A percentile compares a stretch with the other conserved stretches of the same genome.
phyloP scores from a whole-genome alignment of 2,797 vertebrate genomes.

The Eulemur mongoz region DNA sequence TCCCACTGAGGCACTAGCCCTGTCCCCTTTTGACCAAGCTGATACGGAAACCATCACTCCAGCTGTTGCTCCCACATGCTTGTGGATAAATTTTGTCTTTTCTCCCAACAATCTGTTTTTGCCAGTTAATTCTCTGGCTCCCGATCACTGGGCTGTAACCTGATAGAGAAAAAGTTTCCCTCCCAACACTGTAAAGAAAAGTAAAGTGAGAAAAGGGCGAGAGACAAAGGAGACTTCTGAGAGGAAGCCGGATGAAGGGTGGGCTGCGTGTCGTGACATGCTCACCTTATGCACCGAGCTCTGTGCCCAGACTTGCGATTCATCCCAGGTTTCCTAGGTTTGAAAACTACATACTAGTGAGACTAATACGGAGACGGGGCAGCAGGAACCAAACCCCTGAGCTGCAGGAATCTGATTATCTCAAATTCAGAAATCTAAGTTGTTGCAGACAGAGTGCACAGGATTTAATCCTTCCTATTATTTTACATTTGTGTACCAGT shows the following conservation, averaged over 20 bases:
- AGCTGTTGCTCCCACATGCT: background rate
- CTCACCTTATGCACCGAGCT: background rate
- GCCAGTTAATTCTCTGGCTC: background rate
- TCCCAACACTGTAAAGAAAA: background rate
- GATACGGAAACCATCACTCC: accelerated
- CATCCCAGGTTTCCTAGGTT: background rate
- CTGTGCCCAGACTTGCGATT: background rate
- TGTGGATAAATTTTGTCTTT: background rate
- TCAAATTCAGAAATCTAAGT: background rate
- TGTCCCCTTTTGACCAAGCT: background rate
- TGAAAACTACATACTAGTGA: background rate
- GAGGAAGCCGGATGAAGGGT: background rate
- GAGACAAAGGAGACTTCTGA: background rate
- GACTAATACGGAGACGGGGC: background rate
- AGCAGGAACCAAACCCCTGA: background rate
- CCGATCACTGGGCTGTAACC: background rate
- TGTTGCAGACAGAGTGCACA: background rate
- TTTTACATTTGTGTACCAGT: background rate
- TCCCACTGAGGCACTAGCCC: background rate
- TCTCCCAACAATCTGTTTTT: too few species aligned
- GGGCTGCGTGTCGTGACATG: background rate
- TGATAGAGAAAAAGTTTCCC: background rate
- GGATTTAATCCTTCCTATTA: background rate
- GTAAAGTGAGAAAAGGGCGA: too few species aligned
- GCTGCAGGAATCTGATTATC: background rate